Evolutionary conservation across 1,140 invertebrate species (phyloP).

Genomic region (Ostrea edulis): DNA sequence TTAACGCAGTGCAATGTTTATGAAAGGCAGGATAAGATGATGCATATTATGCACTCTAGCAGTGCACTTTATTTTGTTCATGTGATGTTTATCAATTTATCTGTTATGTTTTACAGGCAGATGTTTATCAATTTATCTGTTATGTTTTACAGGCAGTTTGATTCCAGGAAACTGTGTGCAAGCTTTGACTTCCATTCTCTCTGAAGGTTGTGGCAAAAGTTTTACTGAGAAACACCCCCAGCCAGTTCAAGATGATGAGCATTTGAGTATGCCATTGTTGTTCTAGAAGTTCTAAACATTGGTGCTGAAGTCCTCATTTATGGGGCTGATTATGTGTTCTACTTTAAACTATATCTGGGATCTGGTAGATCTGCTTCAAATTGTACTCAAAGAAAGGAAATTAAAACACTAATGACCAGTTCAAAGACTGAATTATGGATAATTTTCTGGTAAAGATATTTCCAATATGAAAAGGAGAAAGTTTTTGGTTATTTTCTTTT

Average conservation of each 20-base stretch:
- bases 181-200: conserved; percentile 87
- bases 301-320: background rate
- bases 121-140: background rate
- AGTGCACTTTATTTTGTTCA: too few species aligned
- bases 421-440: background rate
- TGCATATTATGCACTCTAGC: too few species aligned
- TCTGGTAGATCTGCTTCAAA: conserved; percentile 12
- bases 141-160: conserved; percentile 85
- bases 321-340: background rate
- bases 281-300: conserved; percentile 52
- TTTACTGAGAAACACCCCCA: conserved; percentile 84
- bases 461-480: too few species aligned
- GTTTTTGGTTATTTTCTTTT: too few species aligned
- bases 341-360: background rate
- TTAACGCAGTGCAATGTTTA: too few species aligned
- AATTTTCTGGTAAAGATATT: background rate
- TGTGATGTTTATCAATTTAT: background rate
- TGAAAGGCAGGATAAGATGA: too few species aligned
- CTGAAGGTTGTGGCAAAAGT: conserved; percentile 90
- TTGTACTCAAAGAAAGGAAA: background rate
- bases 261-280: conserved; percentile 64
- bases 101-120: conserved; percentile 84
- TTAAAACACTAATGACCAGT: background rate
- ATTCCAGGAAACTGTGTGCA: conserved; percentile 94
- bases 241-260: conserved; percentile 46